A percentile compares a stretch with the other conserved stretches of the same genome.
phyloP scores from a whole-genome alignment of 2,888 invertebrate species.

The Sinotaia quadrata region DNA sequence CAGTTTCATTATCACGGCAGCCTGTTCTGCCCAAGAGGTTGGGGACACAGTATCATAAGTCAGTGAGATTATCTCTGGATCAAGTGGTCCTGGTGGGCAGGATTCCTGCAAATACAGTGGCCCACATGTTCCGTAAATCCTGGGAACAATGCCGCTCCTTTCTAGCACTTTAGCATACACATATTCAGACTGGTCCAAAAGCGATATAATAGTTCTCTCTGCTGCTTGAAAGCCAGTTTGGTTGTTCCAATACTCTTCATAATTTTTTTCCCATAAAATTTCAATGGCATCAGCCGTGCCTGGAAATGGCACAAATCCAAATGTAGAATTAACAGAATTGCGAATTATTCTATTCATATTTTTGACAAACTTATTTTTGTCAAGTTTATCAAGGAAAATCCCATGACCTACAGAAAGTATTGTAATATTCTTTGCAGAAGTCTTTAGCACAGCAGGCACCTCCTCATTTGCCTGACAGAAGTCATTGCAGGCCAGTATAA shows the following conservation, averaged over 20 bases:
- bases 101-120: constrained; percentile 80
- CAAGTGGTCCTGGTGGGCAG: constrained; percentile 61
- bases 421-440: constrained; percentile 20
- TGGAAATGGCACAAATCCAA: constrained; percentile 24
- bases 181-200: constrained; percentile 81
- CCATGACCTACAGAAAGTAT: constrained; percentile 1
- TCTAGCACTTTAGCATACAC: constrained; percentile 77
- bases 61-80: neutral
- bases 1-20: constrained; percentile 73
- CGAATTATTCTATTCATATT: constrained; percentile 4
- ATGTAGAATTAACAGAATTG: constrained; percentile 16
- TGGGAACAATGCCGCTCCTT: constrained; percentile 79
- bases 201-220: constrained; percentile 76
- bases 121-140: constrained; percentile 80
- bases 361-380: neutral
- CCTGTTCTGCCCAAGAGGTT: constrained; percentile 51
- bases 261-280: constrained; percentile 34
- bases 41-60: neutral
- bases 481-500: constrained; percentile 47
- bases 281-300: constrained; percentile 20
- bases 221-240: constrained; percentile 14
- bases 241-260: constrained; percentile 16
- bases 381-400: neutral
- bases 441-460: constrained; percentile 51
- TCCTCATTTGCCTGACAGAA: constrained; percentile 33